Evolutionary conservation across 2,797 vertebrate species (phyloP), one percentile per base, ranked within the genome.

Genomic region (Peromyscus aztecus): DNA sequence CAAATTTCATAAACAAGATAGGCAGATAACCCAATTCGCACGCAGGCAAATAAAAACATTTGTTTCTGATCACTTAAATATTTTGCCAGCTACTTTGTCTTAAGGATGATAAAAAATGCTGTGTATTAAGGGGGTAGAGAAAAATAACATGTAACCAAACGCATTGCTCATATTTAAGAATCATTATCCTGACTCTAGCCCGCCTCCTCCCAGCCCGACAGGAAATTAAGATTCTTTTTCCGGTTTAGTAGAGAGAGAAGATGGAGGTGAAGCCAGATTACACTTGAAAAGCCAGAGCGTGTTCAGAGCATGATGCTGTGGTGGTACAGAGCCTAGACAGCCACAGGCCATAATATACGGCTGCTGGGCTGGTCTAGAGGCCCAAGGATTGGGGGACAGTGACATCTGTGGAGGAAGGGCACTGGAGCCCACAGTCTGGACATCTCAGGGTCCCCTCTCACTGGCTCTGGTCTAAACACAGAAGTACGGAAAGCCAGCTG

Each of bases 11-110:
- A 98, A 98, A 98, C 98, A 98, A 99, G 98, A 99, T 98, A 98
- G 98, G 98, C 98, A 98, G 98, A 98, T 98, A 99, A 99, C 98
- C 98, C 98, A 98, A 98, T 98, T 98, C 98, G 96, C 98, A 98
- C 94, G 29, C 88, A 61, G 98, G 98, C 98, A 98, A 98, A 98
- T 98, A 98, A 98, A 98, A 98, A 94, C 96, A 97, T 88, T 98
- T 98, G 92, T 98, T 98, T 98, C 97, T 96, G 96, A 98, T 98
- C 97, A 78, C 93, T 98, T 98, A 94, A 98, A 97, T 98, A 98
- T 98, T 98, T 98, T 98, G 98, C 98, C 98, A 98, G 98, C 97
- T 97, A 98, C 97, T 98, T 98, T 98, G 97, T 98, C 98, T 98
- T 97, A 98, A 97, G 97, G 96, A 84, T 95, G 97, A 97, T 97